These are phyloP conservation scores for Bombycilla garrulus DNA, from an alignment of 2,113 vertebrate species.

Conservation along the genomic window DNA sequence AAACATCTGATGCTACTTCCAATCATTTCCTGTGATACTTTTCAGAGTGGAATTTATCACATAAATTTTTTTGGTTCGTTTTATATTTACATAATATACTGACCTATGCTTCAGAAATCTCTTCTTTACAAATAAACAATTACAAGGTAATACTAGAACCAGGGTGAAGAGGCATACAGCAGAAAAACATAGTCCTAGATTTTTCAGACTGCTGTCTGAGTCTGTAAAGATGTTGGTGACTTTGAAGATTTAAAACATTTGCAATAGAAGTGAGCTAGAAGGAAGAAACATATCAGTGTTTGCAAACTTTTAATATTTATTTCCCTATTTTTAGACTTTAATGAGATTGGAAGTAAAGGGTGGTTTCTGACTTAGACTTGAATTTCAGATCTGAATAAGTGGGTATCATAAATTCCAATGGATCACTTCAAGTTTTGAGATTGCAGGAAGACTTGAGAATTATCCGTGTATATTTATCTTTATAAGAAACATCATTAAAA, in stretches of 20 bases:
- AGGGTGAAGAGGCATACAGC: not conserved
- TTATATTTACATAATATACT: not conserved
- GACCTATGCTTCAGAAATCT: not conserved
- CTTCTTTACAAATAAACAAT: not conserved
- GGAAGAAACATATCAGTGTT: not conserved
- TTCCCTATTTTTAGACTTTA: not conserved
- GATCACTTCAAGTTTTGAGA: not conserved
- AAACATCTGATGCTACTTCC: constrained; percentile 4
- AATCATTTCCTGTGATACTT: not conserved
- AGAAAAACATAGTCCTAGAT: not conserved
- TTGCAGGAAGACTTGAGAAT: not conserved
- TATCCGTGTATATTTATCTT: not conserved
- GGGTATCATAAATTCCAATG: not conserved
- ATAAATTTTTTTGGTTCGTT: not conserved
- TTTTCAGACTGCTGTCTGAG: not conserved
- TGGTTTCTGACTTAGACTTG: not conserved
- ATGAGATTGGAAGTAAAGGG: not conserved
- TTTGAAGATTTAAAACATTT: not conserved
- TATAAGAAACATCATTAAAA: not conserved
- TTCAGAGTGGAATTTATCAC: not conserved
- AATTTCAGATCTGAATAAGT: not conserved
- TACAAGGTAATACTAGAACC: not conserved
- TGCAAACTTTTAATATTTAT: not conserved
- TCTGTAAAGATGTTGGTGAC: not conserved
- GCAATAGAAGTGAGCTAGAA: not conserved